Evolutionary conservation across 2,888 invertebrate species (phyloP), one percentile per base, ranked within the genome.

Genomic region (Polydrusus tereticollis): DNA sequence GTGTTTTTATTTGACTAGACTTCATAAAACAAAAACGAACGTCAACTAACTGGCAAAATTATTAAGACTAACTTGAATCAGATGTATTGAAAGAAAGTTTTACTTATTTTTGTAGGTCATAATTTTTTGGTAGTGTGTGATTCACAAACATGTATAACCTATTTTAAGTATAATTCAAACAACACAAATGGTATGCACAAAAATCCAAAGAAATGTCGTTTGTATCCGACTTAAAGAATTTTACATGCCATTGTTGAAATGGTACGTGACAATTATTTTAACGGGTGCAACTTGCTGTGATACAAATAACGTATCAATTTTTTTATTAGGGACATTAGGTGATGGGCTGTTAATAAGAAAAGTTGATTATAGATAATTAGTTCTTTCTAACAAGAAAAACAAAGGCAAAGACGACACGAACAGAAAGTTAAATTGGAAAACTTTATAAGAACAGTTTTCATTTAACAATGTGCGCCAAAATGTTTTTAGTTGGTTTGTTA

Each of bases 181-280:
- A 16, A 29, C 14, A 26, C n/a, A 26, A 14, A 29, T 8, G 16
- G 14, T 29, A 52, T 52, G 14, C 6, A 29, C 52, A 52, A 47
- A 50, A 52, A 52, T 29, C 29, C 29, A 52, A 29, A 29, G 29
- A 52, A 52, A 52, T 52, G 21, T 52, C 12, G 16, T 26, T 29
- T 52, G 16, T 29, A 52, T 52, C 52, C 52, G 26, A 29, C 52
- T 52, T 52, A 14, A 50, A 50, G 12, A 14, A n/a, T 43, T 43
- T 60, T 1, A 68, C 68, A 68, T 68, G 38, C 68, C 45, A 68
- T 68, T 68, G 68, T 68, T 41, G n/a, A 45, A 33, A 16, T 21
- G 14, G n/a, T 23, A 68, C 68, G 60, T 68, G 68, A 68, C 36
- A 8, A 10, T 36, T 33, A 45, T 68, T 47, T 60, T 26, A 68